Evolutionary conservation across 2,113 vertebrate species (phyloP).

Genomic region (Leptosomus discolor): DNA sequence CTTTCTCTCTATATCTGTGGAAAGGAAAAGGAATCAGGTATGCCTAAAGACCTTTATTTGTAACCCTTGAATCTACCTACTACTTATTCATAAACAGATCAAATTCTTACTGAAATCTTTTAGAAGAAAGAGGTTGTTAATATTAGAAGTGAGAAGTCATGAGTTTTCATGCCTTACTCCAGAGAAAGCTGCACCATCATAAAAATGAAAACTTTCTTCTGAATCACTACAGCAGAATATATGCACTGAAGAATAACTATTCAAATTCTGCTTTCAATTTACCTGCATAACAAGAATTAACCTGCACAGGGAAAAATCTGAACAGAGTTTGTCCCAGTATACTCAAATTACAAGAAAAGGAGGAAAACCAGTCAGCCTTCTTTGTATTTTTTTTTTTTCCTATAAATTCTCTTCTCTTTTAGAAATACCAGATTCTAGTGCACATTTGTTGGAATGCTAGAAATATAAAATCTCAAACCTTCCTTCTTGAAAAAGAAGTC

Average conservation of each 20-base stretch:
- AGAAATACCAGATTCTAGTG: not conserved
- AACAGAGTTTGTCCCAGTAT: not conserved
- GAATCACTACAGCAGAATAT: not conserved
- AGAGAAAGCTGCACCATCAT: not conserved
- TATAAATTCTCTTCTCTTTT: not conserved
- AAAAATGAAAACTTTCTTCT: not conserved
- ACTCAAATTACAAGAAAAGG: not conserved
- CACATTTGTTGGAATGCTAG: not conserved
- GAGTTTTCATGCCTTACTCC: not conserved
- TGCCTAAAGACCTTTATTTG: not conserved
- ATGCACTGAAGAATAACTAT: not conserved
- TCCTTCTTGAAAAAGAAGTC: not conserved
- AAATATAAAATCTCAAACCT: not conserved
- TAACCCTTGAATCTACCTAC: not conserved
- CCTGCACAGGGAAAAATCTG: not conserved
- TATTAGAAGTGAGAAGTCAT: not conserved
- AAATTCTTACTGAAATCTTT: not conserved
- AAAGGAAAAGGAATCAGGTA: not conserved
- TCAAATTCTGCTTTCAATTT: not conserved
- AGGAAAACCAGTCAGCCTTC: rapidly evolving
- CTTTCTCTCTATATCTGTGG: not conserved
- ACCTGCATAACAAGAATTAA: not conserved
- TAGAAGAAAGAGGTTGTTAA: not conserved
- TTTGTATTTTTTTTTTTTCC: not conserved
- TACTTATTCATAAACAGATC: not conserved